phyloP scores from a whole-genome alignment of 2,888 invertebrate genomes.

The Volucella zonaria region DNA sequence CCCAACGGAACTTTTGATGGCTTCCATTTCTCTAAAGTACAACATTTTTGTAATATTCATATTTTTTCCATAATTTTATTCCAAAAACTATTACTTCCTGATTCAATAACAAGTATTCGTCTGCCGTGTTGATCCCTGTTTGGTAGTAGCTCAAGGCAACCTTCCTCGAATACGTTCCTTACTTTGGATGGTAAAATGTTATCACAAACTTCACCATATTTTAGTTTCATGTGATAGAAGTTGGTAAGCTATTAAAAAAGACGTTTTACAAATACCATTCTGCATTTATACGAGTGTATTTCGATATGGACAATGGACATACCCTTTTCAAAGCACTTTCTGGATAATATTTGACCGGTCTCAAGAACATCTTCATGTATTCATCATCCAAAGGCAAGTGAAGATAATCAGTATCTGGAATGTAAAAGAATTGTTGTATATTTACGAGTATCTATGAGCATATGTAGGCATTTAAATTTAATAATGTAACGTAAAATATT shows the following conservation, averaged over 20 bases:
- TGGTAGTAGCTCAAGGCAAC: conserved; percentile 88
- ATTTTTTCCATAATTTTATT: background rate
- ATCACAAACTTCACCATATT: conserved; percentile 86
- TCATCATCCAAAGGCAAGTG: conserved; percentile 88
- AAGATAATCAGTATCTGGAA: conserved; percentile 86
- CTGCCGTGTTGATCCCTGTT: conserved; percentile 87
- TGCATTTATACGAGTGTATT: background rate
- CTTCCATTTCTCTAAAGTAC: conserved; percentile 88
- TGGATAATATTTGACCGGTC: conserved; percentile 94
- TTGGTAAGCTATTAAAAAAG: conserved; percentile 86
- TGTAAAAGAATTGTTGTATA: conserved; percentile 3
- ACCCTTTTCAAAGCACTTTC: conserved; percentile 91
- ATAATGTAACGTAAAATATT: too few relatives aligned
- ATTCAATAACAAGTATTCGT: conserved; percentile 87
- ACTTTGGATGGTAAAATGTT: conserved; percentile 86
- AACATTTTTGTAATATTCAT: background rate
- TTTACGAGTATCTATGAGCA: background rate
- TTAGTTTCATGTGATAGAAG: conserved; percentile 87
- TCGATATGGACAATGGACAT: conserved; percentile 76
- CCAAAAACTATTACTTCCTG: conserved; percentile 85
- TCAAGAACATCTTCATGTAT: conserved; percentile 89
- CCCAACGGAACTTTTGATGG: conserved; percentile 86
- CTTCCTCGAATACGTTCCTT: conserved; percentile 86
- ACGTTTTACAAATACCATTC: background rate
- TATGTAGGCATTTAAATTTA: too few relatives aligned